Conservation (phyloP, 2,797 vertebrate species). For the Chelon auratus region DNA sequence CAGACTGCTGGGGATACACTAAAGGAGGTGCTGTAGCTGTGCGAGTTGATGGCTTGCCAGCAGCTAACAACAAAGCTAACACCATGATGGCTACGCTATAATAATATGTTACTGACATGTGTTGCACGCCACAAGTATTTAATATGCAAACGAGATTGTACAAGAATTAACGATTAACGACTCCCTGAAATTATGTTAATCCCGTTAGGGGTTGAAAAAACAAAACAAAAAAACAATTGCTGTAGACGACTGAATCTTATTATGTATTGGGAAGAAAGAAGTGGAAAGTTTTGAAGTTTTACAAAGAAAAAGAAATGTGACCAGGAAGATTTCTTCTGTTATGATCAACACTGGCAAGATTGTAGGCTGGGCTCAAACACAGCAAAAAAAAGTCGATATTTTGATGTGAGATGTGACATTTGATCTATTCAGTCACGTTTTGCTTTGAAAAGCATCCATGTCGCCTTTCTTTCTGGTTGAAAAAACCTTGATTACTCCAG, state of each 20-base stretch:
- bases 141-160: no score
- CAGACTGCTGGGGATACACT: constrained; percentile 41
- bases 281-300: no score
- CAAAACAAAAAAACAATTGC: no score
- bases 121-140: neutral
- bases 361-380: neutral
- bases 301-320: neutral
- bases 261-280: no score
- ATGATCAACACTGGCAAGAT: neutral
- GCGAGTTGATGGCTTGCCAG: constrained; percentile 43
- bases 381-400: neutral
- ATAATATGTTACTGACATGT: neutral
- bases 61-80: constrained; percentile 24
- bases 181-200: neutral
- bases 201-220: no score
- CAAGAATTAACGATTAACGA: neutral
- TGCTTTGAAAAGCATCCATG: neutral
- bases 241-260: no score
- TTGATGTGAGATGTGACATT: neutral
- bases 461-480: neutral
- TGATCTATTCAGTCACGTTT: neutral
- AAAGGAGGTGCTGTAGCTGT: constrained; percentile 24
- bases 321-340: neutral
- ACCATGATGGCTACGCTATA: constrained; percentile 20
- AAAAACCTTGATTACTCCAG: neutral